Conservation (phyloP, 1,140 invertebrate species). For the Aporrectodea caliginosa region DNA sequence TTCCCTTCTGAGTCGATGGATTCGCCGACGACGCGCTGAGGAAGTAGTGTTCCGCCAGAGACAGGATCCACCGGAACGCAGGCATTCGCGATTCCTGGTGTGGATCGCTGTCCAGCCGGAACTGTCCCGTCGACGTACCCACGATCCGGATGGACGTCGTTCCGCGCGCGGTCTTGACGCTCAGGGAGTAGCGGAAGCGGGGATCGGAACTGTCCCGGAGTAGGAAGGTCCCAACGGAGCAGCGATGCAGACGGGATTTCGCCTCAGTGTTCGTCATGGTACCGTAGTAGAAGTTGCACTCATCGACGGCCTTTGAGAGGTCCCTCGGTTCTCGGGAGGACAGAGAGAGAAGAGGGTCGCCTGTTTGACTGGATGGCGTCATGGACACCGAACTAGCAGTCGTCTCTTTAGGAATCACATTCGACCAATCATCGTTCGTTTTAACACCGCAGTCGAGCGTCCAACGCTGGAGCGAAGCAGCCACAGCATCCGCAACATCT, state of each 20-base stretch:
- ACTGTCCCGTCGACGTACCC: slow-evolving; percentile 52
- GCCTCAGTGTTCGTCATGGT: not conserved
- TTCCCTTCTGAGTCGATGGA: not conserved
- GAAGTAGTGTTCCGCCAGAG: slow-evolving; percentile 72
- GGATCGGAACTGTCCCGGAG: slow-evolving; percentile 75
- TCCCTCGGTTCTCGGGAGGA: not conserved
- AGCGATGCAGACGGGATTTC: not conserved
- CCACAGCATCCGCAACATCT: too few species aligned
- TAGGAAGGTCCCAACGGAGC: slow-evolving; percentile 62
- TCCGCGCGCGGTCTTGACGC: slow-evolving; percentile 74
- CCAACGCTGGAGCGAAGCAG: too few species aligned
- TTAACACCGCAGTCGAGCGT: too few species aligned
- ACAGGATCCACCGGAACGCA: slow-evolving; percentile 69
- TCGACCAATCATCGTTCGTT: too few species aligned
- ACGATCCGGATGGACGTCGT: slow-evolving; percentile 77
- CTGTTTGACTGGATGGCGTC: too few species aligned
- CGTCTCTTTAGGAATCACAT: too few species aligned
- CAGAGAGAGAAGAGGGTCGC: too few species aligned
- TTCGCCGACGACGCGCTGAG: not conserved
- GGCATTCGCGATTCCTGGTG: slow-evolving; percentile 62
- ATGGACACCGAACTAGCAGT: too few species aligned
- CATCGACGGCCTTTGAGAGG: not conserved
- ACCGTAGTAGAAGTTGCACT: slow-evolving; percentile 24
- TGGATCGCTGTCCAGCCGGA: slow-evolving; percentile 72
- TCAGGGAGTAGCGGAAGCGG: slow-evolving; percentile 73